Conservation (phyloP, 2,888 invertebrate genomes). For the Amphipoea lucens region DNA sequence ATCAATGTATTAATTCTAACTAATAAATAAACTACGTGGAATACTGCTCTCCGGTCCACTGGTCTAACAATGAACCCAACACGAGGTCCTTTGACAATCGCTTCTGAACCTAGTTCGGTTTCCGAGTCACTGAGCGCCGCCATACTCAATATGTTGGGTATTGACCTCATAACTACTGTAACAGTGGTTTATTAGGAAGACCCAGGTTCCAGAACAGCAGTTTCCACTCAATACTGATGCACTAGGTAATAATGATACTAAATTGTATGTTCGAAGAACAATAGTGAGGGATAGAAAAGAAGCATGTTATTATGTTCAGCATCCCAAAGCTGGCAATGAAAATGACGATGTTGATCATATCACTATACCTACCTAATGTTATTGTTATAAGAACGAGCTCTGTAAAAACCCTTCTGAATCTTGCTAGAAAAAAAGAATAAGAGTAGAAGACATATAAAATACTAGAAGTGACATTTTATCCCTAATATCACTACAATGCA, state of each 20-base stretch:
- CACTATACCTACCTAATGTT: not conserved
- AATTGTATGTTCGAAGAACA: not conserved
- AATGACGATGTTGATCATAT: not conserved
- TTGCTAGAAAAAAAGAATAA: not conserved
- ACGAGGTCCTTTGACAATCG: constrained; percentile 50
- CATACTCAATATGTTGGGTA: constrained; percentile 23
- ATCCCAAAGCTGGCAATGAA: not conserved
- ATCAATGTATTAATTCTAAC: not conserved
- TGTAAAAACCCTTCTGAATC: not conserved
- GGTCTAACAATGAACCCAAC: constrained; percentile 31
- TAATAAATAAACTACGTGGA: constrained; percentile 21
- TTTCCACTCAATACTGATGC: not conserved
- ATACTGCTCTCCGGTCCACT: constrained; percentile 44
- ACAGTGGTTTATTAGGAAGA: not conserved
- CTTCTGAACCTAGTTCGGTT: constrained; percentile 27
- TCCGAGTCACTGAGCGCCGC: constrained; percentile 41
- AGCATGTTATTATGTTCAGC: not conserved
- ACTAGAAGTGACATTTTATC: not conserved
- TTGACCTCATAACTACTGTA: constrained; percentile 14
- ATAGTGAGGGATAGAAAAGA: not conserved
- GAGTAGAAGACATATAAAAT: not conserved
- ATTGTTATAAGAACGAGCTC: not conserved
- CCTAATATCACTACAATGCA: not conserved
- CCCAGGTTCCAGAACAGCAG: not conserved
- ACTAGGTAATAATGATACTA: not conserved